phyloP scores from a whole-genome alignment of 2,797 vertebrate species.

The Neosilurus hyrtlii region DNA sequence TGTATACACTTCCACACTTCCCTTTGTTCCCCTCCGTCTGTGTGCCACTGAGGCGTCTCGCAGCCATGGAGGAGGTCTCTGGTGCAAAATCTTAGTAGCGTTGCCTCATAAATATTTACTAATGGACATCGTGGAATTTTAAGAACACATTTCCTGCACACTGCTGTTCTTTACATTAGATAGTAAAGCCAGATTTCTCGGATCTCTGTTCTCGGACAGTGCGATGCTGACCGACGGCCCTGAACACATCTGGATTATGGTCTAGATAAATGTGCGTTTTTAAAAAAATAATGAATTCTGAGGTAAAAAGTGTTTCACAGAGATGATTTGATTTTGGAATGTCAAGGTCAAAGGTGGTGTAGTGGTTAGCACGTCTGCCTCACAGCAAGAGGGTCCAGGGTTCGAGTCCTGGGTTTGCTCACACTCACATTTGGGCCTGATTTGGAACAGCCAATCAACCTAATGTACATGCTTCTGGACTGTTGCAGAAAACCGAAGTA shows the following conservation, averaged over 20 bases:
- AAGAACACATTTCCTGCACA: conserved; percentile 36
- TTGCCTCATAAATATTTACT: conserved; percentile 73
- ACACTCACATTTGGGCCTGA: no score
- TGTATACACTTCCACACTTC: conserved; percentile 33
- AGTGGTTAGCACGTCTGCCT: no score
- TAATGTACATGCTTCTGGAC: no score
- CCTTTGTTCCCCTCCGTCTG: conserved; percentile 38
- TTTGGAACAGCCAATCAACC: no score
- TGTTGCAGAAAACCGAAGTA: no score
- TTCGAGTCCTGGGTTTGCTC: no score
- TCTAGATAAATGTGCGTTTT: background rate
- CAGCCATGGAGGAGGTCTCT: conserved; percentile 48
- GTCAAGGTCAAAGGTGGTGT: no score
- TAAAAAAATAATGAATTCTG: background rate
- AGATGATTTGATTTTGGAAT: no score
- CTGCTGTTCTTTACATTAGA: conserved; percentile 10
- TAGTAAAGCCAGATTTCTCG: background rate
- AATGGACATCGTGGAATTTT: conserved; percentile 56
- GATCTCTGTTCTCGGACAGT: background rate
- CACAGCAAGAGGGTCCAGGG: no score
- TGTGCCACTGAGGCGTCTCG: conserved; percentile 64
- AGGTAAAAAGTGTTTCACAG: background rate
- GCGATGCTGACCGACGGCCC: background rate
- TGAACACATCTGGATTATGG: background rate
- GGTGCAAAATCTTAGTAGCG: conserved; percentile 65